A percentile compares a stretch with the other conserved stretches of the same genome.
Conservation (phyloP, 2,113 vertebrate genomes). For the Mobula hypostoma region DNA sequence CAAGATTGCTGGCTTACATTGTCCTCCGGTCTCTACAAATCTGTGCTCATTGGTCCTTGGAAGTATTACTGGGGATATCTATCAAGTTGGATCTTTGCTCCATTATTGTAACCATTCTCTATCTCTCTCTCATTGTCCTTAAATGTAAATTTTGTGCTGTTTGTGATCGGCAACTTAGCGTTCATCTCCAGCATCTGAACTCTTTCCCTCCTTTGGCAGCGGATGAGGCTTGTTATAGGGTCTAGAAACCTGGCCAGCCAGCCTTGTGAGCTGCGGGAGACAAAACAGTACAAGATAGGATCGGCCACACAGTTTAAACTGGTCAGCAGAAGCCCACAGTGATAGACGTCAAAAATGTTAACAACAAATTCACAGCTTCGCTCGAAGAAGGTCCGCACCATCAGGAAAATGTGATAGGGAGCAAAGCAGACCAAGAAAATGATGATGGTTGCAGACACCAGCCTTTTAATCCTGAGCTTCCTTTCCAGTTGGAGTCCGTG, state of each 20-base stretch:
- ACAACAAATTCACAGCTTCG: slow-evolving; percentile 69
- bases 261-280: slow-evolving; percentile 81
- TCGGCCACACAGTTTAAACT: slow-evolving; percentile 88
- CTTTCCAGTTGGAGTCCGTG: slow-evolving; percentile 77
- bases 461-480: slow-evolving; percentile 80
- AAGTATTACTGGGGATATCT: not conserved
- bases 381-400: slow-evolving; percentile 80
- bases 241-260: slow-evolving; percentile 60
- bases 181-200: not conserved
- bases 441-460: slow-evolving; percentile 85
- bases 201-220: slow-evolving; percentile 46
- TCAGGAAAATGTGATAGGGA: slow-evolving; percentile 82
- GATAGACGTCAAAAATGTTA: slow-evolving; percentile 67
- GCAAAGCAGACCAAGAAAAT: slow-evolving; percentile 94
- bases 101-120: not conserved
- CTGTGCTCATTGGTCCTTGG: not conserved
- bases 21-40: not conserved
- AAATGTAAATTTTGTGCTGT: not conserved
- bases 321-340: slow-evolving; percentile 79
- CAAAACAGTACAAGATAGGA: slow-evolving; percentile 89
- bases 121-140: too few relatives aligned
- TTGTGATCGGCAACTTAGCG: not conserved
- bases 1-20: not conserved
- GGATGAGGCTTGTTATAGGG: slow-evolving; percentile 53
- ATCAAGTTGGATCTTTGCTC: not conserved